phyloP scores from a whole-genome alignment of 2,797 vertebrate genomes.

The Macropodus opercularis region DNA sequence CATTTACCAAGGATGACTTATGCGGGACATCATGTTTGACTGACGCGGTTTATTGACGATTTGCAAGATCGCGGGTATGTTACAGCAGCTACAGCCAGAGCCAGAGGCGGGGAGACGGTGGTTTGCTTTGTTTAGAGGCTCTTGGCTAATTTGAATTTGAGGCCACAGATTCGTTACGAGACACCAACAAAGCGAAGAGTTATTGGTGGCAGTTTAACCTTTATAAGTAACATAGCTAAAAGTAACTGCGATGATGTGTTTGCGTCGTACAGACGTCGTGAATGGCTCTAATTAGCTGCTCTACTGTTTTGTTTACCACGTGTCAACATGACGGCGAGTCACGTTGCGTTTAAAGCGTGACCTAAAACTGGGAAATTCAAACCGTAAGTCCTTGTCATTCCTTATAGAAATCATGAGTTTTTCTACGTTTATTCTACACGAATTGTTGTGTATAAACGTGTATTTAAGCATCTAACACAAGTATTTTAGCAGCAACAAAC shows the following conservation, averaged over 20 bases:
- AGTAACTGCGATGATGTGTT: not conserved
- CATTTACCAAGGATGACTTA: too few relatives aligned
- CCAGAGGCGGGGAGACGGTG: not conserved
- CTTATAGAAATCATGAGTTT: too few relatives aligned
- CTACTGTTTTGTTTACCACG: not conserved
- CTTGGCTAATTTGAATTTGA: conserved; percentile 4
- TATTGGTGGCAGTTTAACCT: too few relatives aligned
- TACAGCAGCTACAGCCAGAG: not conserved
- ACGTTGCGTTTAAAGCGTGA: not conserved
- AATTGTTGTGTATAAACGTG: too few relatives aligned
- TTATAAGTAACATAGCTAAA: not conserved
- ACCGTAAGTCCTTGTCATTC: too few relatives aligned
- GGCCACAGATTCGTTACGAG: too few relatives aligned
- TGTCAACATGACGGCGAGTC: not conserved
- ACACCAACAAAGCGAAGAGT: not conserved
- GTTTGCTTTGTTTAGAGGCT: not conserved
- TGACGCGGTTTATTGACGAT: not conserved
- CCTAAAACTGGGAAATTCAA: not conserved
- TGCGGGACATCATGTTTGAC: not conserved
- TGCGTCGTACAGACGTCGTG: not conserved
- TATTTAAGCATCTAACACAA: not conserved
- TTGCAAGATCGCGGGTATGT: conserved; percentile 9
- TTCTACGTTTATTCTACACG: too few relatives aligned
- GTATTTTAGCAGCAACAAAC: not conserved
- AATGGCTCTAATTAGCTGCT: not conserved